These are phyloP conservation scores for Melieria omissa DNA, from an alignment of 2,888 invertebrate genomes.

Conservation along the genomic window DNA sequence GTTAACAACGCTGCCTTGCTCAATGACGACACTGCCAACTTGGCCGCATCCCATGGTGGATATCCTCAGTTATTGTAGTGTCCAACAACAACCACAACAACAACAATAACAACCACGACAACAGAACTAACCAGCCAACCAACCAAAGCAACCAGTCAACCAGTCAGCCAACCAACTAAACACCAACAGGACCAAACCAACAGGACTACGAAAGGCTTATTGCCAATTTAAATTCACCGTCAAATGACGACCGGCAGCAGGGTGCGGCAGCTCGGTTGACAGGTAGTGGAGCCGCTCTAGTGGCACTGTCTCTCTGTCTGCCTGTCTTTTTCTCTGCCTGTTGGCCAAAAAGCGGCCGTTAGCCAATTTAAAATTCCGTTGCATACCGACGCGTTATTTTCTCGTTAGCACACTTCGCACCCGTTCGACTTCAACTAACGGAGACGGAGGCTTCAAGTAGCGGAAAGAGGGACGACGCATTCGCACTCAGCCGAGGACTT, in stretches of 20 bases:
- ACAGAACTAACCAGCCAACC: not conserved
- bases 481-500: no score
- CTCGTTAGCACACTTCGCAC: constrained; percentile 24
- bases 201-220: not conserved
- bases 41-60: not conserved
- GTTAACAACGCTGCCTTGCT: not conserved
- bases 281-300: no score
- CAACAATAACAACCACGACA: not conserved
- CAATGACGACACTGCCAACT: not conserved
- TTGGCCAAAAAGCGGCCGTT: constrained; percentile 7
- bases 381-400: constrained; percentile 18
- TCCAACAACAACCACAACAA: not conserved
- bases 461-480: no score
- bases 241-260: constrained; percentile 10
- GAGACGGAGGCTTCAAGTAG: no score
- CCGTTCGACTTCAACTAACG: not conserved
- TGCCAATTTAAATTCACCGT: constrained; percentile 26
- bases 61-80: constrained; percentile 18
- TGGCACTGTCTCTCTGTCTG: no score
- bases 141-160: not conserved
- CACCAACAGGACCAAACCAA: not conserved
- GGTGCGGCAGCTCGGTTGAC: not conserved
- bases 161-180: not conserved
- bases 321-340: no score
- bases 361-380: constrained; percentile 22